A percentile compares a stretch with the other conserved stretches of the same genome.
phyloP scores from a whole-genome alignment of 2,797 vertebrate genomes.

The Peromyscus aztecus region DNA sequence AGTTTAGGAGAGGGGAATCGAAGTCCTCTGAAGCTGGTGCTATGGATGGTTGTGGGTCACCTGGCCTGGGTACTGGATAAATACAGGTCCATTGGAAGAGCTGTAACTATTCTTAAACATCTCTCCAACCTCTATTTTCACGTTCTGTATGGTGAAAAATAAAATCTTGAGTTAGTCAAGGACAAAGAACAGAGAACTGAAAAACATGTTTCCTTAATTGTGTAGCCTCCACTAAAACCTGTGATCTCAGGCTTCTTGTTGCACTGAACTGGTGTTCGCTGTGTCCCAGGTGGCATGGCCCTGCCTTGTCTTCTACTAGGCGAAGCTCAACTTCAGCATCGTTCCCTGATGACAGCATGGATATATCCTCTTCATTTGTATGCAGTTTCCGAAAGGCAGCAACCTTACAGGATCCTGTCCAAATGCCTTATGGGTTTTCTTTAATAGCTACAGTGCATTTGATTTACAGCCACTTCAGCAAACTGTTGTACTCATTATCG shows the following conservation, averaged over 20 bases:
- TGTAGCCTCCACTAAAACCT: constrained; percentile 44
- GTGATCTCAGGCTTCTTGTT: constrained; percentile 74
- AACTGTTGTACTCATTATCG: constrained; percentile 85
- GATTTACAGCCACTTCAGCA: constrained; percentile 86
- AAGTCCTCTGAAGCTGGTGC: not conserved
- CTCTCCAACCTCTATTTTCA: not conserved
- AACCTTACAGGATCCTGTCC: constrained; percentile 78
- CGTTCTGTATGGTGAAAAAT: not conserved
- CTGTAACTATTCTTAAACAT: not conserved
- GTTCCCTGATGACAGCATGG: constrained; percentile 44
- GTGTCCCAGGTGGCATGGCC: constrained; percentile 64
- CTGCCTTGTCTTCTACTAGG: not conserved
- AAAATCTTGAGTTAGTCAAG: constrained; percentile 21
- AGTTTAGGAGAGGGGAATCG: not conserved
- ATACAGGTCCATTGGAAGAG: not conserved
- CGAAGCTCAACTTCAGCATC: constrained; percentile 62
- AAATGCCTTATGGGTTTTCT: constrained; percentile 79
- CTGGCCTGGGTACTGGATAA: not conserved
- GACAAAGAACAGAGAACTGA: constrained; percentile 63
- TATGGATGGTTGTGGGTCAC: not conserved
- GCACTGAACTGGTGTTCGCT: constrained; percentile 71
- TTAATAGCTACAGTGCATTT: constrained; percentile 84
- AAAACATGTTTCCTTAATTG: constrained; percentile 55
- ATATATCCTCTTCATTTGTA: constrained; percentile 75
- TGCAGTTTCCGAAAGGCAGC: constrained; percentile 74